A percentile compares a stretch with the other conserved stretches of the same genome.
Evolutionary conservation across 2,113 vertebrate species (phyloP).

Genomic region (Prinia subflava): DNA sequence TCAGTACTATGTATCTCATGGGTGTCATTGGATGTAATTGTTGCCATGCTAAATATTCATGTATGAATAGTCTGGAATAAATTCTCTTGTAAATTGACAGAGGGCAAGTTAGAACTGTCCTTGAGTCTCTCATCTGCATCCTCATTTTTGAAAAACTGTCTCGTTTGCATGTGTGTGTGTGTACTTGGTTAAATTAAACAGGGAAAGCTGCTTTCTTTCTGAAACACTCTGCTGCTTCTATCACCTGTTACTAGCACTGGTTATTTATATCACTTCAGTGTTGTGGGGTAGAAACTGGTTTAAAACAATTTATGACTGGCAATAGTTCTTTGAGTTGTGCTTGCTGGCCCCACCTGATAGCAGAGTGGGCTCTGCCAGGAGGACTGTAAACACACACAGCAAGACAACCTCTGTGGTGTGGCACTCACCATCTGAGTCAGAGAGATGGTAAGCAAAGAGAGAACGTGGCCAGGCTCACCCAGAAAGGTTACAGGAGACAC

Average conservation of each 20-base stretch:
- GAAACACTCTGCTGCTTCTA: background rate
- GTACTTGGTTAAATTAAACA: slow-evolving; percentile 39
- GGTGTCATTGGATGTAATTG: slow-evolving; percentile 72
- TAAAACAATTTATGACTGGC: background rate
- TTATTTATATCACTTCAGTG: background rate
- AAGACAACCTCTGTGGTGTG: background rate
- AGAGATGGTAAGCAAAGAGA: background rate
- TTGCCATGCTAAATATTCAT: slow-evolving; percentile 78
- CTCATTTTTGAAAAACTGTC: slow-evolving; percentile 71
- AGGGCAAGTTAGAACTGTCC: slow-evolving; percentile 75
- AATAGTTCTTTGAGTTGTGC: background rate
- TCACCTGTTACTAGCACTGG: background rate
- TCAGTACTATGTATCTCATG: slow-evolving; percentile 35
- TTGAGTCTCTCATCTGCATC: slow-evolving; percentile 73
- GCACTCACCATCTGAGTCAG: too few relatives aligned
- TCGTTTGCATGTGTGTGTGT: background rate
- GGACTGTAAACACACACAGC: fast-evolving
- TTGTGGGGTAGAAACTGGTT: background rate
- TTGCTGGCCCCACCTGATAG: background rate
- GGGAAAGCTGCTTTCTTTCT: background rate
- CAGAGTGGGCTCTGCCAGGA: background rate
- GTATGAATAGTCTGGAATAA: slow-evolving; percentile 69
- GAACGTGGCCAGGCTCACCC: background rate
- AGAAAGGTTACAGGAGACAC: background rate
- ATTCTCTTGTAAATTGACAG: slow-evolving; percentile 73